phyloP scores from a whole-genome alignment of 2,113 vertebrate genomes.

The Rhipidura dahli region DNA sequence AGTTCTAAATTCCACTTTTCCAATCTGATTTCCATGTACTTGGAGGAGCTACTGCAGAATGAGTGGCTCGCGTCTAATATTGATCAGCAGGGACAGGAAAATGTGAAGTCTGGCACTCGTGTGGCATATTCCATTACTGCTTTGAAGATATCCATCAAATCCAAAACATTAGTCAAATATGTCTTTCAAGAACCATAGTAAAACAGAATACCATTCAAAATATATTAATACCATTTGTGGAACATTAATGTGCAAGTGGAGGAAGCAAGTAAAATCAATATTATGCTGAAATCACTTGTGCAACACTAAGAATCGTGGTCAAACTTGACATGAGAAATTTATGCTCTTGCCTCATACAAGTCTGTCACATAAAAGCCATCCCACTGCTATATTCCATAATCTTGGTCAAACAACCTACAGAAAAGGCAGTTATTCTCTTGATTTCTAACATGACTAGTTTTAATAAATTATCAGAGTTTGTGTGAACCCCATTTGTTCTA shows the following conservation, averaged over 20 bases:
- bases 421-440: not conserved
- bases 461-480: not conserved
- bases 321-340: not conserved
- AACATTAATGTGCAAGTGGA: not conserved
- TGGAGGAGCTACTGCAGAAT: not conserved
- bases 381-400: not conserved
- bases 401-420: not conserved
- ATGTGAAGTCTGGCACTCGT: rapidly evolving
- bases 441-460: not conserved
- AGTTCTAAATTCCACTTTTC: not conserved
- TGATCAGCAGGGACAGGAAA: not conserved
- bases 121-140: not conserved
- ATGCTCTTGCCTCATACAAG: not conserved
- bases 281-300: not conserved
- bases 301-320: not conserved
- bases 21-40: not conserved
- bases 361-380: not conserved
- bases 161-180: not conserved
- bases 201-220: not conserved
- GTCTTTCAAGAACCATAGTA: not conserved
- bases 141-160: not conserved
- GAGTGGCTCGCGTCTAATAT: not conserved
- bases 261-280: not conserved
- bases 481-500: not conserved
- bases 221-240: not conserved